Evolutionary conservation across 30 jellyfish, hydroid and myxozoan species (phyloP).

Genomic region (Aurelia coerulea): DNA sequence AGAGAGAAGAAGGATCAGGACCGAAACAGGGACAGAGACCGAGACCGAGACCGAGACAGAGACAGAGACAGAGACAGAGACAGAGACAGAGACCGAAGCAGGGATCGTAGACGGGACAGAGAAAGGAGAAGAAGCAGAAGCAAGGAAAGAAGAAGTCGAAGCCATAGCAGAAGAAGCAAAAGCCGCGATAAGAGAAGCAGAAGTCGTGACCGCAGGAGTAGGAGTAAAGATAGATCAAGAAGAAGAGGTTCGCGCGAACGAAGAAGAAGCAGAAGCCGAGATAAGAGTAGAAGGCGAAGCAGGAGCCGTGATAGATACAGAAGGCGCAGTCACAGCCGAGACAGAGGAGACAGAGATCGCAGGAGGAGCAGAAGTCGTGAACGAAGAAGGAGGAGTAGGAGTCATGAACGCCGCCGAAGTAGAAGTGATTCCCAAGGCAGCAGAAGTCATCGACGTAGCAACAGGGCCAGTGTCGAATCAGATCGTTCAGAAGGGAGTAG

Average conservation of each 20-base stretch:
- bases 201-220: constrained; percentile 60
- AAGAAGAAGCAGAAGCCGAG: constrained; percentile 66
- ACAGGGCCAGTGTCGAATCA: constrained; percentile 47
- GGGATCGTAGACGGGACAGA: neutral
- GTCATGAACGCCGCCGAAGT: constrained; percentile 74
- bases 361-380: constrained; percentile 79
- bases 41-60: constrained; percentile 41
- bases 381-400: constrained; percentile 59
- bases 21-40: constrained; percentile 38
- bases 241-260: constrained; percentile 51
- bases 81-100: constrained; percentile 45
- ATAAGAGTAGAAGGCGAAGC: constrained; percentile 40
- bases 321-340: constrained; percentile 80
- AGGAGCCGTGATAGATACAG: constrained; percentile 69
- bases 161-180: constrained; percentile 34
- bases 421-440: constrained; percentile 62
- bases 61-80: constrained; percentile 45
- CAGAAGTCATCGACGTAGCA: constrained; percentile 36
- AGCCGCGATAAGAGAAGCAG: constrained; percentile 69
- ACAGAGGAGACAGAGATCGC: constrained; percentile 43
- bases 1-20: constrained; percentile 58
- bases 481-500: constrained; percentile 20
- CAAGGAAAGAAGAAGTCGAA: constrained; percentile 43
- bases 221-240: constrained; percentile 51
- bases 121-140: constrained; percentile 55